Base-by-base conservation (phyloP, 2,888 invertebrate genomes). In the Caenorhabditis afra region DNA sequence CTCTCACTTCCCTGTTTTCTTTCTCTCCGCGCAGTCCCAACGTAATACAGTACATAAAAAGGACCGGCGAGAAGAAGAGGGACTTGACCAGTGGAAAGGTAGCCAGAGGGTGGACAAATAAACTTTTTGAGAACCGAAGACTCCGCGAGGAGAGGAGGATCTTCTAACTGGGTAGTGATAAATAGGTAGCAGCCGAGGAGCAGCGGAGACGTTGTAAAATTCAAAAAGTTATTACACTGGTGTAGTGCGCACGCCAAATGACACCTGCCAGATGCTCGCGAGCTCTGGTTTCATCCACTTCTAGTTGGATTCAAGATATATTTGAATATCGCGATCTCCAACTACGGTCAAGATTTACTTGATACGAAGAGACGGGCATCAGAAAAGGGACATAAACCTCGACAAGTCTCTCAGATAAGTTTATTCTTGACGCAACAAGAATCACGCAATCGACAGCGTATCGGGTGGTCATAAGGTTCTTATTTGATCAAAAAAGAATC, bases 201-300 rank as follows among this genome's bases (percentile, higher is more conserved):
- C n/a, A 0, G 20, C 23, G 22, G 10, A 20, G 67, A 57, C 10
- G 64, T 70, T 70, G 70, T 70, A 70, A 70, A 55, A 55, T 37
- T 55, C 16, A 22, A 57, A 37, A 62, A 62, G 62, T 71, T 71
- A 64, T 71, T 71, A 71, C 71, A 71, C 71, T 55, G 45, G 29
- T 39, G 53, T 16, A 16, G n/a, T 22, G 11, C 55, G 23, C 5
- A 39, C 22, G 23, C 68, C 68, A 59, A 70, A 61, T 61, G 61
- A 29, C 71, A 71, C 62, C 62, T 64, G 64, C 71, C 71, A 71
- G 71, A 71, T 71, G 71, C 44, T 11, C 11, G 41, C 2, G 11
- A 14, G 41, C 7, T 59, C 50, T n/a, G 18, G 22, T 18, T 23
- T 4, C 16, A 29, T 29, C 29, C 7, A 29, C 29, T 29, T 7